Evolutionary conservation across 2,797 vertebrate species (phyloP).

Genomic region (Anguilla pacifica): DNA sequence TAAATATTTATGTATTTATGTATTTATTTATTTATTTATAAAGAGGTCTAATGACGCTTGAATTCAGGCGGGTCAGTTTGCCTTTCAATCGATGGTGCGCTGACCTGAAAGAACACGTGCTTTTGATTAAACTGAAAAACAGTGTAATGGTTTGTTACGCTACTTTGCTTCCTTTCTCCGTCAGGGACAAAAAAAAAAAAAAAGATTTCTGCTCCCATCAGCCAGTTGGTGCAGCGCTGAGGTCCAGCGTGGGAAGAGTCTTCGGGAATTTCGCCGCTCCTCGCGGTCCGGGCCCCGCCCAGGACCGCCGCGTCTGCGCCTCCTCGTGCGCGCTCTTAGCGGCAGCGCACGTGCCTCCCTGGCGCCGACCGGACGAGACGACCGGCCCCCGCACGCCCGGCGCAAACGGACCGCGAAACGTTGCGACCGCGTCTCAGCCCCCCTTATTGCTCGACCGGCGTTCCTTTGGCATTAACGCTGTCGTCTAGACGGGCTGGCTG

Average conservation of each 20-base stretch:
- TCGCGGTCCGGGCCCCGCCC: background rate
- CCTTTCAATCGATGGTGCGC: conserved; percentile 29
- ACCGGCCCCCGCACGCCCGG: background rate
- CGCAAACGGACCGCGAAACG: background rate
- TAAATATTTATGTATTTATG: conserved; percentile 53
- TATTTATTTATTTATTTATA: conserved; percentile 33
- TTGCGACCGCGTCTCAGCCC: too few relatives aligned
- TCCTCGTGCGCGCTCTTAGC: background rate
- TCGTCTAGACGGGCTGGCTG: background rate
- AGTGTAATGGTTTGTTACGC: conserved; percentile 61
- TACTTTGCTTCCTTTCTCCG: conserved; percentile 32
- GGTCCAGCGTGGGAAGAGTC: background rate
- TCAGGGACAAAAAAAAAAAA: background rate
- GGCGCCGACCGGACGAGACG: background rate
- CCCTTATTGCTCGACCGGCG: too few relatives aligned
- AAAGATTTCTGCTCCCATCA: background rate
- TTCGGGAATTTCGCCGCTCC: background rate
- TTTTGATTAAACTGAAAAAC: background rate
- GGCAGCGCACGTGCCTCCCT: background rate
- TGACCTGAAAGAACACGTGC: background rate
- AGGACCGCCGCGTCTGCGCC: background rate
- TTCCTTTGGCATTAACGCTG: background rate
- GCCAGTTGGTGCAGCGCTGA: background rate
- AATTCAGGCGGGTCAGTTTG: conserved; percentile 42
- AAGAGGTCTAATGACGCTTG: conserved; percentile 32